Percentiles rank a stretch among this genome's conserved stretches.
Conservation (phyloP, 2,113 vertebrate genomes). For the Australoheros scitulus region DNA sequence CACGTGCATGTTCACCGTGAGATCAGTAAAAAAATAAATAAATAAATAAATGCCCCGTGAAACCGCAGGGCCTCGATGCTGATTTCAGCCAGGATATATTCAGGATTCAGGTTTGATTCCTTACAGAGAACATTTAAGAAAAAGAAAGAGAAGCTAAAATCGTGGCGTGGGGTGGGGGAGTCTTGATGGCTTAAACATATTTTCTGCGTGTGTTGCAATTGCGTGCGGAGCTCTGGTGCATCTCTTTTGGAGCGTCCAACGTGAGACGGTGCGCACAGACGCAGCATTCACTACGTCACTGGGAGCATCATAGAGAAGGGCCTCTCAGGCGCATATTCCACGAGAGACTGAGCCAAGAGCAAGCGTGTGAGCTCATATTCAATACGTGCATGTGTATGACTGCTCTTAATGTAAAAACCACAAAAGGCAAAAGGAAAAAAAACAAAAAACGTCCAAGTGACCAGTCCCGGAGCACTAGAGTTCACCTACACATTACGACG, state of each 20-base stretch:
- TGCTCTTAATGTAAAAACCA: background rate
- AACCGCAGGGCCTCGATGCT: slow-evolving; percentile 13
- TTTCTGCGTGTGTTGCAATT: slow-evolving; percentile 39
- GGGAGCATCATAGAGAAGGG: slow-evolving; percentile 22
- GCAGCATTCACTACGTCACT: slow-evolving; percentile 13
- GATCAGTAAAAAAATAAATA: slow-evolving; percentile 33
- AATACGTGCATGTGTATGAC: background rate
- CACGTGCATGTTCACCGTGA: slow-evolving; percentile 1
- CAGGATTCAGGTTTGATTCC: slow-evolving; percentile 3
- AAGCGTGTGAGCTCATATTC: background rate
- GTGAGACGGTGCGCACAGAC: background rate
- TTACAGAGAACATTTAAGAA: background rate
- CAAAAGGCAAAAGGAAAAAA: background rate
- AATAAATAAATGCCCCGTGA: background rate
- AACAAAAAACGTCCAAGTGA: background rate
- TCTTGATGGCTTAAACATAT: slow-evolving; percentile 44
- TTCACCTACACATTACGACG: slow-evolving; percentile 55
- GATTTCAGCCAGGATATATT: slow-evolving; percentile 27
- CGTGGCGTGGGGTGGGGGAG: too few species aligned
- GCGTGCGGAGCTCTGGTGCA: slow-evolving; percentile 14
- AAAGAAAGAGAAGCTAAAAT: background rate
- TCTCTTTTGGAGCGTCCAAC: background rate
- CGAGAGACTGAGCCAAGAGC: background rate
- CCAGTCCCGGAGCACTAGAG: slow-evolving; percentile 16
- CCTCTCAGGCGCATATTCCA: slow-evolving; percentile 8